Conservation (phyloP, 2,888 invertebrate genomes). For the Carabus problematicus region DNA sequence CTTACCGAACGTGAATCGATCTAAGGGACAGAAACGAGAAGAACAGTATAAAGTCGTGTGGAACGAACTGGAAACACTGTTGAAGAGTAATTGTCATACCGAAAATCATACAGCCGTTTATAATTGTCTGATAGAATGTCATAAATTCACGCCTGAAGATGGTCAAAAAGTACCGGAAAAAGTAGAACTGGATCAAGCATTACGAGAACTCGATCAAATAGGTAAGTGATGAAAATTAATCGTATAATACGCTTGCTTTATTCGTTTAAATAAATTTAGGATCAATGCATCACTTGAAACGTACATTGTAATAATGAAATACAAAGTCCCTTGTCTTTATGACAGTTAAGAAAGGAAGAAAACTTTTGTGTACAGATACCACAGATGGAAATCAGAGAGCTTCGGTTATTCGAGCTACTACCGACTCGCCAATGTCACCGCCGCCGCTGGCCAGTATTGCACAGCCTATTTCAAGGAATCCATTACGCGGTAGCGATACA, state of each 20-base stretch:
- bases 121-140: slow-evolving; percentile 81
- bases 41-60: slow-evolving; percentile 93
- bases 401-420: slow-evolving; percentile 75
- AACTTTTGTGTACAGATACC: slow-evolving; percentile 48
- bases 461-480: slow-evolving; percentile 49
- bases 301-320: no score
- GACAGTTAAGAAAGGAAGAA: background rate
- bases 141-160: slow-evolving; percentile 66
- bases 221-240: slow-evolving; percentile 53
- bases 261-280: no score
- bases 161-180: slow-evolving; percentile 64
- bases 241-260: background rate
- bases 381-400: slow-evolving; percentile 53
- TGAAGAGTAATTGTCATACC: slow-evolving; percentile 80
- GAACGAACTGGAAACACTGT: slow-evolving; percentile 84
- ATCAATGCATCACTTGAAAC: no score
- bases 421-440: slow-evolving; percentile 87
- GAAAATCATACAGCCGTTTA: slow-evolving; percentile 79
- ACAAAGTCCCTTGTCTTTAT: no score
- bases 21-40: slow-evolving; percentile 70
- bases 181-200: slow-evolving; percentile 68
- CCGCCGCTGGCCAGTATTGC: slow-evolving; percentile 63
- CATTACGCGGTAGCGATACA: slow-evolving; percentile 52
- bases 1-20: slow-evolving; percentile 72
- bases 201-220: slow-evolving; percentile 64